These are phyloP conservation scores for Oreotrochilus melanogaster DNA, from an alignment of 2,113 vertebrate genomes.

Conservation along the genomic window DNA sequence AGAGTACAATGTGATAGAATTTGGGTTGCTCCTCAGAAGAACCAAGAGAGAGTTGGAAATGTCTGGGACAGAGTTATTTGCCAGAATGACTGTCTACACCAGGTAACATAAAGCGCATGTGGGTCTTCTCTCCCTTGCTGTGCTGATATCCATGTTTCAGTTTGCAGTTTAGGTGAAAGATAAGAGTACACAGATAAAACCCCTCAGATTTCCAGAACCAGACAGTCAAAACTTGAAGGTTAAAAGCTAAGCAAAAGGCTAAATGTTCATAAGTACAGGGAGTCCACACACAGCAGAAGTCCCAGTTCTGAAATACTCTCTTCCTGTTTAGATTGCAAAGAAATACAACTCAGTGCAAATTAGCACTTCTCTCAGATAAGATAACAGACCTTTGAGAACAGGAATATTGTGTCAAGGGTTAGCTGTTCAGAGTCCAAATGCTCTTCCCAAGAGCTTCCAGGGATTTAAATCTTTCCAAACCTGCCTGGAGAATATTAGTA, in stretches of 20 bases:
- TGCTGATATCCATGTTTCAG: neutral
- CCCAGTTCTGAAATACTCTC: neutral
- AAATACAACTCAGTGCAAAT: constrained; percentile 34
- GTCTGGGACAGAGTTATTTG: neutral
- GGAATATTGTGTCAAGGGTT: neutral
- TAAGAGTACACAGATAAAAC: neutral
- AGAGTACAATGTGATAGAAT: neutral
- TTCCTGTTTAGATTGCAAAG: constrained; percentile 46
- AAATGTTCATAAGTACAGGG: neutral
- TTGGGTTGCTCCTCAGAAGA: neutral
- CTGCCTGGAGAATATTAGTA: neutral
- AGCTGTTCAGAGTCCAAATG: neutral
- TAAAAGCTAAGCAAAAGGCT: neutral
- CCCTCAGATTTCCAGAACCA: neutral
- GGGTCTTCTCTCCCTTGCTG: neutral
- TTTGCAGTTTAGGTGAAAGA: neutral
- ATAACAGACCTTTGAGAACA: neutral
- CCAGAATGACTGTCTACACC: neutral
- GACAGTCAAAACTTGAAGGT: neutral
- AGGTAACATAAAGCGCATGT: neutral
- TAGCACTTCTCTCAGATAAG: constrained; percentile 34
- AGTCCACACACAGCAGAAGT: neutral
- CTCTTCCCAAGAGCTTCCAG: neutral
- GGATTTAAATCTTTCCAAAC: neutral
- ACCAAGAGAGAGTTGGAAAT: neutral